phyloP scores from a whole-genome alignment of 2,797 vertebrate species.

The Myiotriccus ornatus region DNA sequence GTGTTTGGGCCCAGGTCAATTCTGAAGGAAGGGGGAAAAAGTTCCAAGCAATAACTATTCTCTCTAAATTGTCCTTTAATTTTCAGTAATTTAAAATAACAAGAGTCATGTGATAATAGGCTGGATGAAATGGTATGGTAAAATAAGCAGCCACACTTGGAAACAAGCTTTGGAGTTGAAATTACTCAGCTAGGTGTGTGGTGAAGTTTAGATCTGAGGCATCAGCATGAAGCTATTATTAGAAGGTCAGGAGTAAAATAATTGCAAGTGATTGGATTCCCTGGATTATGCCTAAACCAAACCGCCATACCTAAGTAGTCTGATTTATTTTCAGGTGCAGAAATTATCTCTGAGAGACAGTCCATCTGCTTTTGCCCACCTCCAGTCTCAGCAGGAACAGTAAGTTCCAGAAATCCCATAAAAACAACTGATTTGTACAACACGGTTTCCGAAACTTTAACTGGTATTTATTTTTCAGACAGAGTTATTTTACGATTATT shows the following conservation, averaged over 20 bases:
- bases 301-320: background rate
- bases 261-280: background rate
- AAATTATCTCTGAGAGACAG: background rate
- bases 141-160: background rate
- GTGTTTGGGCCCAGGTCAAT: background rate
- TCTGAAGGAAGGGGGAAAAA: background rate
- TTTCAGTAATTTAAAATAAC: background rate
- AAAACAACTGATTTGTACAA: background rate
- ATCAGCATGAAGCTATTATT: background rate
- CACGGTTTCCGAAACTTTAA: background rate
- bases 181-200: background rate
- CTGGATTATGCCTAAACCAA: background rate
- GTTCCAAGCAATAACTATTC: background rate
- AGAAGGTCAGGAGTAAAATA: background rate
- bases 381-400: background rate
- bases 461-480: background rate
- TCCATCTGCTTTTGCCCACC: background rate
- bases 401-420: slow-evolving; percentile 9
- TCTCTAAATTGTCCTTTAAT: background rate
- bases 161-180: background rate
- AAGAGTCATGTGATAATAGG: background rate
- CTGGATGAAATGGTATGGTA: background rate
- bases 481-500: slow-evolving; percentile 47
- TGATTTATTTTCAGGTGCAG: background rate
- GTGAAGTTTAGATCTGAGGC: background rate